Percentiles rank a stretch among this genome's conserved stretches.
Conservation (phyloP, 2,888 invertebrate species). For the Quadroppia sp. region DNA sequence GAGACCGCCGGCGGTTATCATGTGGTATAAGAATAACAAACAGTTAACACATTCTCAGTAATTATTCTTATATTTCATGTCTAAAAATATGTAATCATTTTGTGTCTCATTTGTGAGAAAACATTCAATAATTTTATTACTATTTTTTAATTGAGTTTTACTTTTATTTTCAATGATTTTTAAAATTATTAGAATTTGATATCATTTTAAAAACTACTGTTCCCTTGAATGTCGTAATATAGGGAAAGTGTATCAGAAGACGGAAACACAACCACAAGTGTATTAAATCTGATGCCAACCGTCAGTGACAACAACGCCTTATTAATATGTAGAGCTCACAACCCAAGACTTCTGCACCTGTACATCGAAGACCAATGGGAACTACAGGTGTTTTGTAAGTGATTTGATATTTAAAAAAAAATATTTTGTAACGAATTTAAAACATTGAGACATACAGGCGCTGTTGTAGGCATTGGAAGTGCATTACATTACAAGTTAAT, state of each 20-base stretch:
- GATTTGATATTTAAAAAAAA: not conserved
- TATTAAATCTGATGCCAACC: constrained; percentile 41
- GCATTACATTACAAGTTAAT: too few relatives aligned
- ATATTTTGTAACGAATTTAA: too few relatives aligned
- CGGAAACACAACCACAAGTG: constrained; percentile 37
- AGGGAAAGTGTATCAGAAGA: constrained; percentile 38
- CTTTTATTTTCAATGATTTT: not conserved
- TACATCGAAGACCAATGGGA: constrained; percentile 37
- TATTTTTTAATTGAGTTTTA: too few relatives aligned
- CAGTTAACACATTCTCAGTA: constrained; percentile 36
- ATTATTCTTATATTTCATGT: not conserved
- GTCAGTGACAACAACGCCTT: constrained; percentile 34
- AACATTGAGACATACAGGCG: too few relatives aligned
- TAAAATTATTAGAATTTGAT: not conserved
- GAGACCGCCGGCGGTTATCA: constrained; percentile 34
- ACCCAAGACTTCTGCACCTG: constrained; percentile 17
- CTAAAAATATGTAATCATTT: too few relatives aligned
- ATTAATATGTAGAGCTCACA: constrained; percentile 40
- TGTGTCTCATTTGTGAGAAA: too few relatives aligned
- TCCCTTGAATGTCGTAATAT: too few relatives aligned
- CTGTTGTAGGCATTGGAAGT: too few relatives aligned
- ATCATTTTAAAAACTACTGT: too few relatives aligned
- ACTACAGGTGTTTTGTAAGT: constrained; percentile 36
- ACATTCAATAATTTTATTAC: too few relatives aligned
- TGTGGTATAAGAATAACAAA: constrained; percentile 37